Base-by-base conservation (phyloP, 2,113 vertebrate species). In the Saguinus midas region DNA sequence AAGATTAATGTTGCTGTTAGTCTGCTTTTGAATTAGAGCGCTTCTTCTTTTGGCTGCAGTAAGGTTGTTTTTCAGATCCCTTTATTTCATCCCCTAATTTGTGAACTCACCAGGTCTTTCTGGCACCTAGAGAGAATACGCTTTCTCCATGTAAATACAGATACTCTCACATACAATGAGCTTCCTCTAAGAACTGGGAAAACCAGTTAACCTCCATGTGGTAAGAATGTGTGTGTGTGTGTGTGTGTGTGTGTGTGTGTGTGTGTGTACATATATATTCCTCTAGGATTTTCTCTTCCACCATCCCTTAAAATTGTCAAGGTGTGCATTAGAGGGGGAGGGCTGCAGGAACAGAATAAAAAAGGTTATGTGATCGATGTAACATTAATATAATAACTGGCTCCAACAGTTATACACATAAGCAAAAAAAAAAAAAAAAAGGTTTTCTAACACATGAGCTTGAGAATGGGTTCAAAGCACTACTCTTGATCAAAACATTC, bases 1-100 rank as follows among this genome's bases (percentile, higher is more conserved):
- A 98, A 98, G 98, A 99, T 98, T 98, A 98, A 98, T 98, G 98
- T 96, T 97, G 97, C 97, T 98, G 96, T 90, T 97, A 94, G 97
- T 95, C 96, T 96, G 97, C 97, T 98, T 98, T 98, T 98, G 98
- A 98, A 98, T 98, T 96, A 97, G 97, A 98, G 98, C 95, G 92
- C 98, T 99, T 98, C 97, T 98, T 94, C 94, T 80, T 97, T 98
- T 96, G 96, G 98, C 97, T 98, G 98, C 98, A 98, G 97, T 97
- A 97, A 97, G 98, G 94, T 97, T 98, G 98, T 98, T 98, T 98
- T 98, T 96, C 97, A 95, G 55, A 90, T 95, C 94, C 96, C 97
- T 98, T 98, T 98, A 98, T 98, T 98, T 94, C 97, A 98, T 95
- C 95, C 94, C 96, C 94, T 98, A 97, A 98, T 99, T 98, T 97